Base-by-base conservation (phyloP, 2,888 invertebrate genomes). In the Dolichomitus sp. region DNA sequence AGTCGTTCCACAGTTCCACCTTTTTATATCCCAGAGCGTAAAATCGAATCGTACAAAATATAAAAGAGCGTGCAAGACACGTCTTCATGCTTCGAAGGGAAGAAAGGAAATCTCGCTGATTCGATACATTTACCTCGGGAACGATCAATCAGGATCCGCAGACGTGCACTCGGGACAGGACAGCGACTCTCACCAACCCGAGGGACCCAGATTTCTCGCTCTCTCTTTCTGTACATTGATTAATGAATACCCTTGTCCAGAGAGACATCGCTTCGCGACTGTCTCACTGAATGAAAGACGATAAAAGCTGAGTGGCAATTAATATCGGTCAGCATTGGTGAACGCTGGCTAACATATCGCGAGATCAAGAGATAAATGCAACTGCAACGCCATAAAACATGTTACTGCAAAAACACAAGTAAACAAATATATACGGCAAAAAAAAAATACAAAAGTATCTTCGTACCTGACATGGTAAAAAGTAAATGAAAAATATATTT, bases 281-380 rank as follows among this genome's bases (percentile, higher is more conserved):
- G 89, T 86, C 85, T 85, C 87, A 85, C 88, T 88, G 90, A 90
- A 91, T 91, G 90, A 90, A 88, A 86, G 91, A 86, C 88, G 89
- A 90, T 90, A 91, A 91, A 91, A 90, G 87, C 89, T 88, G 88
- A 89, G 90, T 90, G 89, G 90, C 89, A 91, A 90, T 90, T 90
- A 90, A 90, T 90, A 91, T 90, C 83, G 89, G 90, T 89, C 88
- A 88, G 86, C 85, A 83, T 81, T 59, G 59, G 37, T 59, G 19
- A 27, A 45, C 27, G 19, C 17, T 30, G 14, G 14, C 33, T 6
- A 50, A 19, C 48, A n/a, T 23, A 37, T 14, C 23, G 69, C 81
- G 80, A 75, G 87, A 86, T 66, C 50, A 77, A 61, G 84, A 85
- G 84, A 87, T 83, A 59, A 86, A 80, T 80, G 52, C 61, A 54